Conservation (phyloP, 2,113 vertebrate species). For the Psammodynastes pulverulentus region DNA sequence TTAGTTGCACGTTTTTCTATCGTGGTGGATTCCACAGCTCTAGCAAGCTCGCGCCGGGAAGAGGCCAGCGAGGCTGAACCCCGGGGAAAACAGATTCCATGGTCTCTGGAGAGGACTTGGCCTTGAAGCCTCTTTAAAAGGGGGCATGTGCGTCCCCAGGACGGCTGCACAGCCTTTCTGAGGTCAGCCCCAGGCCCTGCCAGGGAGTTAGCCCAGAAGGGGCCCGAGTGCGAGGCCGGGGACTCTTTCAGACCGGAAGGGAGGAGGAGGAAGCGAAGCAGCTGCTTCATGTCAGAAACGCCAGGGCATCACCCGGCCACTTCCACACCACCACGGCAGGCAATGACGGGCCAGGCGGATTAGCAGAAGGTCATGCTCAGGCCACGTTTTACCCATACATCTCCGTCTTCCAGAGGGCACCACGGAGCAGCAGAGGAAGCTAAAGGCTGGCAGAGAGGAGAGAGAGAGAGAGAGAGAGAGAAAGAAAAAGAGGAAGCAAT, state of each 20-base stretch:
- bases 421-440: constrained; percentile 66
- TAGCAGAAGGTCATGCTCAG: constrained; percentile 33
- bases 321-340: neutral
- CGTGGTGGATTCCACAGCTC: neutral
- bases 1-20: neutral
- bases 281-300: neutral
- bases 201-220: neutral
- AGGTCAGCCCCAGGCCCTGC: neutral
- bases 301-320: neutral
- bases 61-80: neutral
- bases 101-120: neutral
- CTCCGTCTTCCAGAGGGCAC: constrained; percentile 56
- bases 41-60: neutral
- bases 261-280: neutral
- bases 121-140: neutral
- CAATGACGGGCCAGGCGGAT: constrained; percentile 35
- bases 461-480: constrained; percentile 22
- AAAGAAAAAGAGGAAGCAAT: constrained; percentile 41
- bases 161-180: neutral
- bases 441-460: constrained; percentile 59
- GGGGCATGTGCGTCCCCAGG: neutral
- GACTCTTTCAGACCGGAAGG: neutral
- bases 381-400: constrained; percentile 40
- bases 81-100: neutral
- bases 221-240: too few species aligned